Evolutionary conservation across 2,113 vertebrate genomes (phyloP), one percentile per base, ranked within the genome.

Genomic region (Raja brachyura): DNA sequence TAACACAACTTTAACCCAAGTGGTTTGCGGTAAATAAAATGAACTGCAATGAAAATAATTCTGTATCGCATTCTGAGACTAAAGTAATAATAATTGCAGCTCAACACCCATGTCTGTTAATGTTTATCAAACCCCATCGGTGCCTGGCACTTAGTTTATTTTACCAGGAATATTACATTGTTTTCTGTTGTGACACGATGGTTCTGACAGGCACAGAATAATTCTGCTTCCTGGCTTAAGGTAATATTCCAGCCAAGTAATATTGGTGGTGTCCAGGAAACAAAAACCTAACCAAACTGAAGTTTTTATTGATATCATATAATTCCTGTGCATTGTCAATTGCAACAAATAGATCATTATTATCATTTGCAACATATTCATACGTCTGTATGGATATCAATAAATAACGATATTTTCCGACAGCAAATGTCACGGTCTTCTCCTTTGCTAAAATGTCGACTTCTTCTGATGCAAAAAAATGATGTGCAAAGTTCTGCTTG

Each of bases 161-260:
- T 39, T 33, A 20, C n/a, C 86, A 90, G 63, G 63, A 39, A 8
- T 68, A 39, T n/a, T 70, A 7, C 25, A 88, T 88, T 61, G 85
- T 90, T 14, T 66, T 90, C 14, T 22, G 31, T 1, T 33, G 6
- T 90, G n/a, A 90, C 3, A 33, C 18, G 13, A 92, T 48, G 39
- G 33, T 92, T 92, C 90, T 92, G 90, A 92, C 31, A 54, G 18
- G 25, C 33, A 73, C 90, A 39, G 90, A 74, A 92, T 28, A 63
- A 92, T 0, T 73, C 66, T 54, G 66, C 39, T 73, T 73, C 90
- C 68, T 74, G 18, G 73, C 83, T 92, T 92, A 73, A 70, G 66
- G 90, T 39, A 74, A 28, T 74, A n/a, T 48, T 92, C 22, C 22
- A 92, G 6, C 39, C 48, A 22, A 92, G 22, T 92, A 6, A 33